Evolutionary conservation across 2,888 invertebrate genomes (phyloP), one percentile per base, ranked within the genome.

Genomic region (Magallana nippona): DNA sequence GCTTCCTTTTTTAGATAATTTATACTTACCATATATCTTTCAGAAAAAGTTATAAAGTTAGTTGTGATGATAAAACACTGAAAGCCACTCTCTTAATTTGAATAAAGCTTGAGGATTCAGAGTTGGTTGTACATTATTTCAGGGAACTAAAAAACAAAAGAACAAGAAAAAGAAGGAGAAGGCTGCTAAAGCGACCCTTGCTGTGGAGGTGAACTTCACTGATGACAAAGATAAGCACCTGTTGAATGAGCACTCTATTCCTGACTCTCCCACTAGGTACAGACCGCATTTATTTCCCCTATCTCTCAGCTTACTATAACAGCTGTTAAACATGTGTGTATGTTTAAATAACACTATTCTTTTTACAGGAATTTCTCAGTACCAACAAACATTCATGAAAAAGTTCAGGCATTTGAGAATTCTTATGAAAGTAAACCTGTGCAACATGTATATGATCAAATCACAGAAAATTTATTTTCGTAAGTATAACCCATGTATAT

Each of bases 201-300:
- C 86, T 77, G 77, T 91, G 62, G 90, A 91, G 78, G 89, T 91
- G 15, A 91, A 90, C 83, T 91, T 91, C 83, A 84, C 87, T 2
- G 91, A 90, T 71, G 84, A 86, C n/a, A 86, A 83, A 58, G 89
- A 90, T n/a, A 89, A 87, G 32, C 86, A 83, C 10, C 85, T 90
- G 27, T 78, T 87, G 10, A 88, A 87, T 32, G 90, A 88, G 32
- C 86, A 87, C 63, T 87, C 89, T 22, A 86, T 84, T 44, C 22
- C 71, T 2, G 84, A 85, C 22, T 22, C 56, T 56, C 56, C 78
- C 19, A 78, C 56, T 55, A 56, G 19, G 78, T 78, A 78, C 44
- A 56, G n/a, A 56, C 15, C 1, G 10, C 17, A 19, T n/a, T 62
- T n/a, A 19, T 17, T 10, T 62, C 17, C 0, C 62, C 62, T n/a